These are phyloP conservation scores for Corythornis vintsioides DNA, from an alignment of 2,113 vertebrate genomes.

Conservation along the genomic window DNA sequence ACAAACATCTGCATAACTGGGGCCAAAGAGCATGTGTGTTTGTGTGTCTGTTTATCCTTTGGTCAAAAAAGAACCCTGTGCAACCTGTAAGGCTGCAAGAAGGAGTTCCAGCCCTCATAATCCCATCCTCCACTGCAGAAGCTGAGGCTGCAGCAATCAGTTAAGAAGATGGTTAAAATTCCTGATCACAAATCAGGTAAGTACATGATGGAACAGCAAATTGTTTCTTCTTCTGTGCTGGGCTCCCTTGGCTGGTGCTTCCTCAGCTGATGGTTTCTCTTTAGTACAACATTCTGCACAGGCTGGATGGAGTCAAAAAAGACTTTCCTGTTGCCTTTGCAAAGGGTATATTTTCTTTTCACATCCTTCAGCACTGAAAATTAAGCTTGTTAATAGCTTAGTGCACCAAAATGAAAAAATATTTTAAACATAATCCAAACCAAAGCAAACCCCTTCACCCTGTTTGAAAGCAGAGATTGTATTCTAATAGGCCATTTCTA, in stretches of 20 bases:
- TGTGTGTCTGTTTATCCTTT: neutral
- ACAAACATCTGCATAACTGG: neutral
- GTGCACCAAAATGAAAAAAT: neutral
- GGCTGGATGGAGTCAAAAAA: neutral
- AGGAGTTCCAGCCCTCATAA: neutral
- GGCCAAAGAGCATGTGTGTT: neutral
- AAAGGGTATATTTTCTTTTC: neutral
- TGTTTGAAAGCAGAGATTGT: neutral
- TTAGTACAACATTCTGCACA: neutral
- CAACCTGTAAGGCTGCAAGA: neutral
- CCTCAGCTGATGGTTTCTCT: neutral
- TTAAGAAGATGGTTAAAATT: constrained; percentile 50
- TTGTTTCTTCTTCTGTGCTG: neutral
- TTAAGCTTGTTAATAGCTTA: neutral
- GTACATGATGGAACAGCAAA: neutral
- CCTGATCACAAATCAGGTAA: constrained; percentile 7
- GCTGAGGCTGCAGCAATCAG: constrained; percentile 23
- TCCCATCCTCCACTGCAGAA: constrained; percentile 4
- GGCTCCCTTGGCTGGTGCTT: neutral
- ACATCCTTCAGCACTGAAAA: neutral
- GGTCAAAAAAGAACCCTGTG: neutral
- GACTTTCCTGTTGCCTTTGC: neutral
- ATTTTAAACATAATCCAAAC: neutral
- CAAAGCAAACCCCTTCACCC: neutral
- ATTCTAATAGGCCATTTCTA: neutral